These are phyloP conservation scores for Hemiscyllium ocellatum DNA, from an alignment of 2,113 vertebrate species.

Conservation along the genomic window DNA sequence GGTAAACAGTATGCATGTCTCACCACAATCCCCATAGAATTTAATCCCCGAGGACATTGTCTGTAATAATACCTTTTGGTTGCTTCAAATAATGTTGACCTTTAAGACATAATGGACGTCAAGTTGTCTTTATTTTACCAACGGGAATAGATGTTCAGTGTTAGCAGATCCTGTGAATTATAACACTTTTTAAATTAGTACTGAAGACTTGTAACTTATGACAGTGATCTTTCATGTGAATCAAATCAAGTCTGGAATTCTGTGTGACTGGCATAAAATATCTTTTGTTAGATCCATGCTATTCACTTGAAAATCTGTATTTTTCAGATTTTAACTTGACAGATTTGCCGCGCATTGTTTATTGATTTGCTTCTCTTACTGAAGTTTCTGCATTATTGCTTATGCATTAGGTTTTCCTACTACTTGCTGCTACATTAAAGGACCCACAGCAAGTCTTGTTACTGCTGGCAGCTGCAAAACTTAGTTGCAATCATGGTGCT, in stretches of 20 bases:
- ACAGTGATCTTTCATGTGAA: background rate
- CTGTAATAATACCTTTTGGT: background rate
- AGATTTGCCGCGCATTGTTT: background rate
- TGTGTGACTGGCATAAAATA: background rate
- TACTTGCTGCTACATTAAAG: background rate
- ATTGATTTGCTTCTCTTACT: background rate
- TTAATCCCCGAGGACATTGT: background rate
- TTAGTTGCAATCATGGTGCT: background rate
- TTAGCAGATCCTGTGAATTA: background rate
- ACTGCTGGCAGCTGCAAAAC: background rate
- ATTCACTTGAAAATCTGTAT: background rate
- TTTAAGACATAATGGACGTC: background rate
- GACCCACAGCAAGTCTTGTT: background rate
- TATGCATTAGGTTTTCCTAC: background rate
- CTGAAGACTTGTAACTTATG: background rate
- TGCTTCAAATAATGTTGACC: background rate
- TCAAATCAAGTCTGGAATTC: background rate
- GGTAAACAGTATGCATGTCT: too few relatives aligned
- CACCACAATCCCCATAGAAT: too few relatives aligned
- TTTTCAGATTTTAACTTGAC: background rate
- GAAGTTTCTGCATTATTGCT: background rate
- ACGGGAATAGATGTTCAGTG: background rate
- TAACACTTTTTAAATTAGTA: background rate
- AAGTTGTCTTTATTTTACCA: background rate
- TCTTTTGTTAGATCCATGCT: background rate